Evolutionary conservation across 2,113 vertebrate genomes (phyloP).

Genomic region (Nycticryphes semicollaris): DNA sequence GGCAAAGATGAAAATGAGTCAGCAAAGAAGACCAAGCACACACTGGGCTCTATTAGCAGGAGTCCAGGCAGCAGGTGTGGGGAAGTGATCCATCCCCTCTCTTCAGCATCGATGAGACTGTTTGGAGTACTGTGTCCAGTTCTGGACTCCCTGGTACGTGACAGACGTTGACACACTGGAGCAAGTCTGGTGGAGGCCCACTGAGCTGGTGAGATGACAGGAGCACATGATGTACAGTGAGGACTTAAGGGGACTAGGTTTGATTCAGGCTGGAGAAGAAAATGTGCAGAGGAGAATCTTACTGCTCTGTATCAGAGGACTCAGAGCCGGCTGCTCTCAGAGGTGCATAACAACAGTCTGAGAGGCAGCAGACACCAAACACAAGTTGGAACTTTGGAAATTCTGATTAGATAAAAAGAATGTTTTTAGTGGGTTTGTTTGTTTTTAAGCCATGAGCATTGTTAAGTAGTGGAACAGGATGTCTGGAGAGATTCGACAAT

Average conservation of each 20-base stretch:
- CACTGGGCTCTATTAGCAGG: neutral
- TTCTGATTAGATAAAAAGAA: neutral
- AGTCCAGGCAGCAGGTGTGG: neutral
- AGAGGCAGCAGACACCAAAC: neutral
- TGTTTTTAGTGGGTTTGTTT: neutral
- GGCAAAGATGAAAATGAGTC: fast-evolving
- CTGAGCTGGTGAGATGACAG: neutral
- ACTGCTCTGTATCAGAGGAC: neutral
- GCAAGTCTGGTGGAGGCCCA: neutral
- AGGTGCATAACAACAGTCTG: neutral
- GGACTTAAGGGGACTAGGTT: neutral
- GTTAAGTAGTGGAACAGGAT: neutral
- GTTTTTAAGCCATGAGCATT: neutral
- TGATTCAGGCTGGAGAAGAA: neutral
- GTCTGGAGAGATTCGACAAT: neutral
- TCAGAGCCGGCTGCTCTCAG: neutral
- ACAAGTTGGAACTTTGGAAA: neutral
- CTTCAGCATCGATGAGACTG: neutral
- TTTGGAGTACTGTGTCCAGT: neutral
- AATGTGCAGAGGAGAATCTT: neutral
- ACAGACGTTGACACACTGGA: neutral
- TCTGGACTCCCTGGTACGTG: fast-evolving
- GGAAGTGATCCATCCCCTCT: neutral
- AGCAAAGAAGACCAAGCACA: neutral
- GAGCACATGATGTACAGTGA: fast-evolving